Evolutionary conservation across 1,140 invertebrate species (phyloP), one percentile per base, ranked within the genome.

Genomic region (Apocrypta bakeri): DNA sequence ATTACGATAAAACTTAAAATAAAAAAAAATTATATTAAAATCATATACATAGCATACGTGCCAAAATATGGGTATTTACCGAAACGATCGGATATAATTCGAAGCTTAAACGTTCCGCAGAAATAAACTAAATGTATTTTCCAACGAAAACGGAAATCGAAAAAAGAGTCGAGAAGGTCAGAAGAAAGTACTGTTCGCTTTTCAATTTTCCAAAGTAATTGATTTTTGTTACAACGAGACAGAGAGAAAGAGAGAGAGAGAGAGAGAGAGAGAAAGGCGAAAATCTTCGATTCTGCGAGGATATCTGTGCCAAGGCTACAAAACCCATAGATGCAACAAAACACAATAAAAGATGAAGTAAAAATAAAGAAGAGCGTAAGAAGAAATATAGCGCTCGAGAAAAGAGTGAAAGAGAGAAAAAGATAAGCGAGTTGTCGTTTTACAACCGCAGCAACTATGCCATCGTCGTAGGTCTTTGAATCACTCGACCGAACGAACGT

Each of bases 141-240:
- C 33, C 33, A 37, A n/a, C n/a, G n/a, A n/a, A n/a, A n/a, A n/a
- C n/a, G n/a, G n/a, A n/a, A n/a, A n/a, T n/a, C n/a, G n/a, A n/a
- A n/a, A n/a, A n/a, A n/a, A n/a, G n/a, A n/a, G n/a, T n/a, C n/a
- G n/a, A n/a, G 56, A 7, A 64, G 29, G 66, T 24, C 31, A 71
- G 37, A 71, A 14, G 27, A 71, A 71, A 71, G 31, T 7, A 33
- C 25, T 37, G 31, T 71, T 71, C 31, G 7, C 29, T 21, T 33
- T 31, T 37, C 27, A 71, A 33, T 27, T 14, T 24, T 8, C n/a
- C 25, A 74, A 37, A 71, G 84, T 85, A 87, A 85, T 85, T 84
- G 84, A 81, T 85, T 85, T n/a, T 85, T 80, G 81, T 84, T 84
- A 33, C 84, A 86, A 84, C 84, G 83, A 85, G 81, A n/a, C n/a